phyloP scores from a whole-genome alignment of 2,797 vertebrate species.

The Clamator glandarius region DNA sequence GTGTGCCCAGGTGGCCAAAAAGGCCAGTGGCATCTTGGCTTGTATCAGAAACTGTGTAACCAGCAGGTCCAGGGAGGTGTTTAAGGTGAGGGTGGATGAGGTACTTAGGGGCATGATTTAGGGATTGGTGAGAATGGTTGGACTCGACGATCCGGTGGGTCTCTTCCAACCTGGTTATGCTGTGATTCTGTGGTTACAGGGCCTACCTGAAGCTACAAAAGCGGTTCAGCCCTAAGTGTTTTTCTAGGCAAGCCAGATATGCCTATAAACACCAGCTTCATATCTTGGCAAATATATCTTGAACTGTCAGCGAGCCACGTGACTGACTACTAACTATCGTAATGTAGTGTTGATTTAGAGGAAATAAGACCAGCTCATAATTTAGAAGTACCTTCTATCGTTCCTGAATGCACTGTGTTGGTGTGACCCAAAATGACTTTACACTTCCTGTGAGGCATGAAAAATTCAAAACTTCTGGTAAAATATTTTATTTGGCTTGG shows the following conservation, averaged over 20 bases:
- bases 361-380: background rate
- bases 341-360: background rate
- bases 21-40: too few species aligned
- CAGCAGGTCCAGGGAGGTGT: too few species aligned
- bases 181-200: too few species aligned
- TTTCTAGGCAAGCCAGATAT: background rate
- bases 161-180: too few species aligned
- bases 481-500: background rate
- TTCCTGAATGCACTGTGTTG: background rate
- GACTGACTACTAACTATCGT: background rate
- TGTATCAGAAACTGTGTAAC: too few species aligned
- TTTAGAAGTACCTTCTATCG: background rate
- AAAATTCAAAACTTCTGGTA: background rate
- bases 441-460: background rate
- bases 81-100: too few species aligned
- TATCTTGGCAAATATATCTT: background rate
- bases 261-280: background rate
- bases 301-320: background rate
- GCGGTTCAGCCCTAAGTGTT: background rate
- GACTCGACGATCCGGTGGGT: too few species aligned
- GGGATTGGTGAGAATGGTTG: too few species aligned
- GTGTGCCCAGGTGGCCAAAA: too few species aligned
- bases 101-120: too few species aligned
- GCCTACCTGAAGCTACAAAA: background rate
- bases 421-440: background rate